Conservation (phyloP, 2,888 invertebrate species). For the Rhimphoctona megacephalus region DNA sequence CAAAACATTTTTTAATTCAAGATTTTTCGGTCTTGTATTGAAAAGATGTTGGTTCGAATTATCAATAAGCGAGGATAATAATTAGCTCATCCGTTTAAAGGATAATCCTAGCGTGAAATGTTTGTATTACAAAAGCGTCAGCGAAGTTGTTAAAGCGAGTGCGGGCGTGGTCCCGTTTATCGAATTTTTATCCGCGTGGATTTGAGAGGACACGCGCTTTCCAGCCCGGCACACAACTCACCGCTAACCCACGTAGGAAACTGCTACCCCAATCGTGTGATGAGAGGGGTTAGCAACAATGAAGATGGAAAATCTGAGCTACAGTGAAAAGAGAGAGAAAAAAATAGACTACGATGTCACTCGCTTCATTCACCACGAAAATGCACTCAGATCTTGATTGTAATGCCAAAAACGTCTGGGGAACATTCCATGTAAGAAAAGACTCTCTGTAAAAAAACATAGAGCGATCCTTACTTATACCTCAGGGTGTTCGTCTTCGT, state of each 20-base stretch:
- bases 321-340: not conserved
- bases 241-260: slow-evolving; percentile 67
- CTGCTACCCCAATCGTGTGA: slow-evolving; percentile 2
- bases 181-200: slow-evolving; percentile 63
- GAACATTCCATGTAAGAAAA: not conserved
- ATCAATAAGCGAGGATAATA: not conserved
- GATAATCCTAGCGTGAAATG: slow-evolving; percentile 19
- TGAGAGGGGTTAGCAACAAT: slow-evolving; percentile 47
- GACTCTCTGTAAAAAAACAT: not conserved
- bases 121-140: not conserved
- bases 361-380: slow-evolving; percentile 41
- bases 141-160: not conserved
- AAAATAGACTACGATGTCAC: slow-evolving; percentile 32
- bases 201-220: slow-evolving; percentile 45
- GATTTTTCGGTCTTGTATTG: not conserved
- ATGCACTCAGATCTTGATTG: not conserved
- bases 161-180: slow-evolving; percentile 59
- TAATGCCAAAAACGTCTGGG: not conserved
- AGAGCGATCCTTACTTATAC: not conserved
- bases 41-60: not conserved
- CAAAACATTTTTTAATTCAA: not conserved
- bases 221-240: slow-evolving; percentile 25
- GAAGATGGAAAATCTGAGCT: slow-evolving; percentile 43
- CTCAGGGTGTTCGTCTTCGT: too few species aligned
- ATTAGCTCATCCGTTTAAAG: not conserved